Percentiles rank a stretch among this genome's conserved stretches.
Evolutionary conservation across 2,113 vertebrate genomes (phyloP).

Genomic region (Tetrao urogallus): DNA sequence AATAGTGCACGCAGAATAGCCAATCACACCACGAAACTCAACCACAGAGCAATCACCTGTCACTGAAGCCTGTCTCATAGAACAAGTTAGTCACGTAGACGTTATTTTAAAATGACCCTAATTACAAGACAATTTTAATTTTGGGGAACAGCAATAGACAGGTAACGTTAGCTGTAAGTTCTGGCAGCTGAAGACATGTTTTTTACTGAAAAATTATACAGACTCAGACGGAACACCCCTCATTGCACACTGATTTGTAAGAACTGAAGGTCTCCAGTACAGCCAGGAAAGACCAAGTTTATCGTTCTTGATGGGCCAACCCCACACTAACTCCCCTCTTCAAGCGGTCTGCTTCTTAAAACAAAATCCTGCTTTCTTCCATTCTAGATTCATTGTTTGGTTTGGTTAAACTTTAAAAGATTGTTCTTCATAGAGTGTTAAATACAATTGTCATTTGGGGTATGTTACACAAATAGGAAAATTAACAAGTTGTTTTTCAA

Average conservation of each 20-base stretch:
- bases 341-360: neutral
- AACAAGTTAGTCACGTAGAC: neutral
- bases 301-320: neutral
- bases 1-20: neutral
- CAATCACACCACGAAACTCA: neutral
- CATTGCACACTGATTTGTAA: neutral
- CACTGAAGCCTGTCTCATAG: slow-evolving; percentile 7
- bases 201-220: neutral
- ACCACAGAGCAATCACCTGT: slow-evolving; percentile 13
- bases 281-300: neutral
- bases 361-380: neutral
- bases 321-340: neutral
- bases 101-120: slow-evolving; percentile 41
- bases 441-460: neutral
- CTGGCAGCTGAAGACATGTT: neutral
- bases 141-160: neutral
- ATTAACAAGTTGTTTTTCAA: neutral
- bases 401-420: neutral
- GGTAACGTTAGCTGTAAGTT: neutral
- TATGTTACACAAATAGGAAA: neutral
- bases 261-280: neutral
- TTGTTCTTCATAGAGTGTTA: neutral
- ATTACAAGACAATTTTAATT: slow-evolving; percentile 22
- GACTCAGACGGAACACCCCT: neutral
- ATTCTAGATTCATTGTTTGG: neutral